phyloP scores from a whole-genome alignment of 2,797 vertebrate species.

The Sciurus carolinensis region DNA sequence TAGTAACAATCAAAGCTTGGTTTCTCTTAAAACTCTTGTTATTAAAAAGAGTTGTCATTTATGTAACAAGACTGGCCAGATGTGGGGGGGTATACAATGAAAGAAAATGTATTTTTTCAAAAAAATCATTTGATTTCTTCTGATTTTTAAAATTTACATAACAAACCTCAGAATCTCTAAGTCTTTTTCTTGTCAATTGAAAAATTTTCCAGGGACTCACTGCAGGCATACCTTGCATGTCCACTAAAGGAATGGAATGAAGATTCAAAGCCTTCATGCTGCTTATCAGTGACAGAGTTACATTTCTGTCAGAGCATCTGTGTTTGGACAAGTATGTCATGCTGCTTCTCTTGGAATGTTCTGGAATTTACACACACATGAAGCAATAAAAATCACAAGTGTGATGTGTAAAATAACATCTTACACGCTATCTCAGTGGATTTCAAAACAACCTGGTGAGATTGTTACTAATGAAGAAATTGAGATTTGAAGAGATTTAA shows the following conservation, averaged over 20 bases:
- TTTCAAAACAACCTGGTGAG: conserved; percentile 40
- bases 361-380: neutral
- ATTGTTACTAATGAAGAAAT: conserved; percentile 15
- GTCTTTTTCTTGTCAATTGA: neutral
- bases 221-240: neutral
- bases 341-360: conserved; percentile 49
- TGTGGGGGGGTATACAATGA: neutral
- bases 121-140: conserved; percentile 24
- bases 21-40: conserved; percentile 1
- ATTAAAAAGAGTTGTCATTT: neutral
- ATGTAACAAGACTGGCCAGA: neutral
- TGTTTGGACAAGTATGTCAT: conserved; percentile 42
- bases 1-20: neutral
- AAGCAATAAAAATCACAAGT: conserved; percentile 16
- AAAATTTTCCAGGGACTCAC: neutral
- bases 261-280: neutral
- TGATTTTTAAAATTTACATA: neutral
- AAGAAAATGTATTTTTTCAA: neutral
- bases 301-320: conserved; percentile 10
- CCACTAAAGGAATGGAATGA: neutral
- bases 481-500: neutral
- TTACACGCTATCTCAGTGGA: neutral
- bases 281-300: conserved; percentile 14
- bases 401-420: neutral
- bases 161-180: neutral